Evolutionary conservation across 2,797 vertebrate genomes (phyloP), one percentile per base, ranked within the genome.

Genomic region (Scolopax bukidnonensis): DNA sequence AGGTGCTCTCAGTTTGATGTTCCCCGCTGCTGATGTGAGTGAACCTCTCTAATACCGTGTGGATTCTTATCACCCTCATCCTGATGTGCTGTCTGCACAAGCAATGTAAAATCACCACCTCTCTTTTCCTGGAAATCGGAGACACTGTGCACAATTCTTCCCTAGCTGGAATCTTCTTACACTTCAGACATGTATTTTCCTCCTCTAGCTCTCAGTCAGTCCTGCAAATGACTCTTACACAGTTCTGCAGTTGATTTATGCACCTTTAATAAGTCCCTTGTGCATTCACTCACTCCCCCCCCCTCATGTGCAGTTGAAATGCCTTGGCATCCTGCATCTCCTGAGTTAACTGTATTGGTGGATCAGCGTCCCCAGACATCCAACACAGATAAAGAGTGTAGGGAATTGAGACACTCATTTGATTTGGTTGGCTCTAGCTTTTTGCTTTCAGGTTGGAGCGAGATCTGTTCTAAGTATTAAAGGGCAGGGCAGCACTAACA

Each of bases 201-300:
- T 87, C 19, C 5, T 5, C 59, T 53, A 83, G 33, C 10, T 83
- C 63, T 76, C 73, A 77, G 60, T 41, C 30, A 18, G 56, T 73
- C 45, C 50, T 80, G 57, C 30, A 71, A 60, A 85, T 2, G 2
- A 32, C 76, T 61, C 30, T 19, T 20, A 0, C 14, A 11, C 20
- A 41, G 38, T 23, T 79, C 79, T 41, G 54, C 33, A 54, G 33
- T 12, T 83, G 50, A 83, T 73, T 80, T 33, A 41, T 23, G 19
- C 27, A 38, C 59, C 2, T 4, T 57, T 63, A 70, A 1, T 45
- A 68, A 69, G 20, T 27, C 18, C 15, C 24, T 32, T 48, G 15
- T 36, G 41, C n/a, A 12, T 64, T 60, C 1, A 0, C 7, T 76
- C 45, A 23, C 10, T 45, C 14, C 7, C 11, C 4, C 4, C 32